phyloP scores from a whole-genome alignment of 2,113 vertebrate species.

The Hypanus sabinus region DNA sequence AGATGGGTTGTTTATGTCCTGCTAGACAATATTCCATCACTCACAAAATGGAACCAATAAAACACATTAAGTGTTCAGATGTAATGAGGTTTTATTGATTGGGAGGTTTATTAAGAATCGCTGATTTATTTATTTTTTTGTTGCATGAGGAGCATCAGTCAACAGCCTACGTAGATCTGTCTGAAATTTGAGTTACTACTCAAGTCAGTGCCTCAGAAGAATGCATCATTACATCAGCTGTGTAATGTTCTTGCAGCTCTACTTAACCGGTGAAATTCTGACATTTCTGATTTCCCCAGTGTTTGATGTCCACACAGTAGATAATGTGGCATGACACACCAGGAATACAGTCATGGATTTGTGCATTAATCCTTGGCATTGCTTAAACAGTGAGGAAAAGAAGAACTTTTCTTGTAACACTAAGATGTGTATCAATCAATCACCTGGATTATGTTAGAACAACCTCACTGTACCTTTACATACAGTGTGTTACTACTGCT shows the following conservation, averaged over 20 bases:
- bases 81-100: not conserved
- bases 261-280: not conserved
- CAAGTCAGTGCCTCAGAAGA: not conserved
- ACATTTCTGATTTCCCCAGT: not conserved
- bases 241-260: not conserved
- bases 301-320: not conserved
- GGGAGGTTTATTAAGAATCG: slow-evolving; percentile 27
- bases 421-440: not conserved
- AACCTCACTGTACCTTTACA: not conserved
- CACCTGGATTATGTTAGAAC: not conserved
- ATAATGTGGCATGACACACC: not conserved
- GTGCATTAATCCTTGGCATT: not conserved
- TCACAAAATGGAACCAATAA: not conserved
- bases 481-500: not conserved
- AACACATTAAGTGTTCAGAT: not conserved
- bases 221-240: not conserved
- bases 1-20: not conserved
- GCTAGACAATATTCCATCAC: not conserved
- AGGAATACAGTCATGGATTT: slow-evolving; percentile 22
- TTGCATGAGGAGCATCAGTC: not conserved
- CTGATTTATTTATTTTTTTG: not conserved
- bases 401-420: not conserved
- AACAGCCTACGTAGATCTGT: not conserved
- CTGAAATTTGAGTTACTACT: not conserved
- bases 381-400: not conserved